Conservation (phyloP, 1,140 invertebrate genomes). For the Dufourea novaeangliae region DNA sequence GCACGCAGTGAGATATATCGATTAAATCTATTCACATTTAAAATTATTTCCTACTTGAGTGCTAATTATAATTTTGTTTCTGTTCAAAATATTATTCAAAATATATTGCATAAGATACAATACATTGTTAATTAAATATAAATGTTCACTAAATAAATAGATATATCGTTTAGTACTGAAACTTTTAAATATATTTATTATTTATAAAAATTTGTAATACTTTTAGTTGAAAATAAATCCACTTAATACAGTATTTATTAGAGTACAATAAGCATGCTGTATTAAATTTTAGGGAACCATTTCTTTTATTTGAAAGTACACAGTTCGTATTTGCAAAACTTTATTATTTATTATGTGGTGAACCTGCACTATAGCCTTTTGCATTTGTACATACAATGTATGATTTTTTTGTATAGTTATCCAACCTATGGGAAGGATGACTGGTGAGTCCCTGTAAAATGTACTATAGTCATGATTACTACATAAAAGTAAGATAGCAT, state of each 20-base stretch:
- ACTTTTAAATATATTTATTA: not conserved
- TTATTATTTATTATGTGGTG: conserved; percentile 57
- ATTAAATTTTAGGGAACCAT: conserved; percentile 18
- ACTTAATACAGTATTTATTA: conserved; percentile 14
- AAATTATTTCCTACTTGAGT: not conserved
- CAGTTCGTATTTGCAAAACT: conserved; percentile 6
- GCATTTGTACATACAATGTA: conserved; percentile 77
- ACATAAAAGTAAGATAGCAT: conserved; percentile 63
- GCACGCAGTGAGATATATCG: not conserved
- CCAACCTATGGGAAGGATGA: conserved; percentile 84
- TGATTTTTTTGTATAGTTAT: conserved; percentile 83
- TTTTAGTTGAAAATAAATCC: conserved; percentile 2
- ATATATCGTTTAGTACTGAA: conserved; percentile 3
- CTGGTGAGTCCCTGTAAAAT: conserved; percentile 82
- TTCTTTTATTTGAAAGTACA: conserved; percentile 21
- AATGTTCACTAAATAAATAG: not conserved
- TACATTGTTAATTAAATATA: not conserved
- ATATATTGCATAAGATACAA: conserved; percentile 1
- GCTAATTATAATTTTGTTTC: conserved; percentile 13
- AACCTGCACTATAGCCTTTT: conserved; percentile 67
- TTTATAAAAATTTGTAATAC: conserved; percentile 13
- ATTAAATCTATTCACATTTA: not conserved
- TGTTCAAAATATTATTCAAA: not conserved
- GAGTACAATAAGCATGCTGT: conserved; percentile 33
- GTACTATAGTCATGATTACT: conserved; percentile 72